Conservation (phyloP, 2,797 vertebrate genomes). For the Anomalospiza imberbis region DNA sequence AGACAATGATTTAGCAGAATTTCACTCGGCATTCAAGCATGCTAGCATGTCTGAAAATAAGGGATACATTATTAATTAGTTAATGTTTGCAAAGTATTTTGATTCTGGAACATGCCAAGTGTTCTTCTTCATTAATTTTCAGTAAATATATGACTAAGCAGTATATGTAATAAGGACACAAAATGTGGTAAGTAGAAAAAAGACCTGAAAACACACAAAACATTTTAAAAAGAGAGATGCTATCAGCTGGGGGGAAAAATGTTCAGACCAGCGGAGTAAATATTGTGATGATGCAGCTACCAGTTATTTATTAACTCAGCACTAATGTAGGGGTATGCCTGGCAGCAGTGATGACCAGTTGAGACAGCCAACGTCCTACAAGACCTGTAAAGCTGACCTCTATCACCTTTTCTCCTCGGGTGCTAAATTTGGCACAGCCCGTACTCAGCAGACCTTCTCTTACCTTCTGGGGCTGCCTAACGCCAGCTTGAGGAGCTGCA, state of each 20-base stretch:
- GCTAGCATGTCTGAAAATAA: conserved; percentile 56
- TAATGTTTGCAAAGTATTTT: conserved; percentile 63
- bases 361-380: conserved; percentile 6
- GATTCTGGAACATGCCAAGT: conserved; percentile 31
- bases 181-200: conserved; percentile 38
- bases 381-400: conserved; percentile 36
- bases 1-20: conserved; percentile 61
- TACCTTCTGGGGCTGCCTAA: conserved; percentile 32
- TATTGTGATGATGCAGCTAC: conserved; percentile 34
- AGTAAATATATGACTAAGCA: conserved; percentile 52
- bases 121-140: conserved; percentile 47
- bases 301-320: conserved; percentile 48
- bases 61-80: conserved; percentile 67
- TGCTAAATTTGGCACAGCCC: conserved; percentile 26
- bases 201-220: conserved; percentile 32
- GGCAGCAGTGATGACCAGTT: neutral
- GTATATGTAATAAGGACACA: conserved; percentile 40
- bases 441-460: conserved; percentile 2
- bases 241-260: neutral
- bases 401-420: conserved; percentile 31
- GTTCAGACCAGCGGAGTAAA: neutral
- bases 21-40: conserved; percentile 43
- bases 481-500: neutral
- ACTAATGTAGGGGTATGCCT: neutral
- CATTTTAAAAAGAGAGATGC: neutral